Percentiles rank a stretch among this genome's conserved stretches.
Evolutionary conservation across 2,113 vertebrate species (phyloP).

Genomic region (Corythaeola cristata): DNA sequence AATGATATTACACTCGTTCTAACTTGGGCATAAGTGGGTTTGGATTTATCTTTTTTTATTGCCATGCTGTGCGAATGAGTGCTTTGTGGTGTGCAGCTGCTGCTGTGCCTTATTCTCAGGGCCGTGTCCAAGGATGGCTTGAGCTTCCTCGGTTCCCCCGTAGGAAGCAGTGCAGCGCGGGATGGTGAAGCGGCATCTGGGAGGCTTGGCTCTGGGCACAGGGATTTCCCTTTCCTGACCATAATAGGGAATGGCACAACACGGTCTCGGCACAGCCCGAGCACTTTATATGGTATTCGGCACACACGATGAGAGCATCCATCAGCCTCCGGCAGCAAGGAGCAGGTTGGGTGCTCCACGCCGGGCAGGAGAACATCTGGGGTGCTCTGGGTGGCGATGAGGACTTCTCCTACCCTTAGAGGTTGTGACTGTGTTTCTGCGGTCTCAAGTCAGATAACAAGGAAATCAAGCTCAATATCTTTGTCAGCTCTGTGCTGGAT

Average conservation of each 20-base stretch:
- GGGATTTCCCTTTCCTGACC: conserved; percentile 74
- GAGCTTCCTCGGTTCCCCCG: not conserved
- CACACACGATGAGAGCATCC: not conserved
- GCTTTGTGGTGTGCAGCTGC: not conserved
- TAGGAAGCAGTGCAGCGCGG: not conserved
- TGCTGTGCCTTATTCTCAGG: not conserved
- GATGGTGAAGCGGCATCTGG: not conserved
- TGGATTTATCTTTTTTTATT: no score
- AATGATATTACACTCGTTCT: not conserved
- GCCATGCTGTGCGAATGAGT: not conserved
- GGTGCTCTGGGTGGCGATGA: not conserved
- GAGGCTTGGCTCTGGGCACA: not conserved
- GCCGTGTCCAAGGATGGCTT: not conserved
- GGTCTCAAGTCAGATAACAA: not conserved
- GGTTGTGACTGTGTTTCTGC: rapidly evolving
- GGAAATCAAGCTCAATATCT: not conserved
- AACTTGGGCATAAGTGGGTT: not conserved
- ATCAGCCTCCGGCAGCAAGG: not conserved
- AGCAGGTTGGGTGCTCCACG: not conserved
- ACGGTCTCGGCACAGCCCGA: not conserved
- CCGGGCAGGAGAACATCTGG: not conserved
- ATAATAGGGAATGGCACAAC: conserved; percentile 73
- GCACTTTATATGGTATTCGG: conserved; percentile 66
- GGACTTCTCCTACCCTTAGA: not conserved
- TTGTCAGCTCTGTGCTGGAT: rapidly evolving